These are phyloP conservation scores for Horisme vitalbata DNA, from an alignment of 2,888 invertebrate species.

Conservation along the genomic window DNA sequence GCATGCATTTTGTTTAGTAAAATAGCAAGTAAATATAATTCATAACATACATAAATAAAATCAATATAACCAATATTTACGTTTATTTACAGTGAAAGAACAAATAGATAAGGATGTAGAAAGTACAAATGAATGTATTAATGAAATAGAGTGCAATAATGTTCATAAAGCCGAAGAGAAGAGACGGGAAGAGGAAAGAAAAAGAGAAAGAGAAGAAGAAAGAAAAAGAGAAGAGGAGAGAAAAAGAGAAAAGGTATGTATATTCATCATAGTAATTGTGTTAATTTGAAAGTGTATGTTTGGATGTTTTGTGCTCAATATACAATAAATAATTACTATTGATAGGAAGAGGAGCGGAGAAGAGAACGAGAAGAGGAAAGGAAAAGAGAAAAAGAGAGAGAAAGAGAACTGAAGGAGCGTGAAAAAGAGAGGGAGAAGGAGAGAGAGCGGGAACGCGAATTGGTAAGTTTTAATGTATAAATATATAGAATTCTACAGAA, in stretches of 20 bases:
- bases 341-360: conserved; percentile 68
- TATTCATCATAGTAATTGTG: too few species aligned
- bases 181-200: conserved; percentile 69
- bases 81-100: conserved; percentile 69
- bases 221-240: conserved; percentile 50
- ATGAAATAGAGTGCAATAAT: conserved; percentile 81
- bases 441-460: conserved; percentile 68
- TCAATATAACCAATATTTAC: too few species aligned
- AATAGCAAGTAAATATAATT: too few species aligned
- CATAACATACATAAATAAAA: too few species aligned
- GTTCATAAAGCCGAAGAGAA: conserved; percentile 34
- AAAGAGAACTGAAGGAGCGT: conserved; percentile 51
- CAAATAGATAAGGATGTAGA: conserved; percentile 72
- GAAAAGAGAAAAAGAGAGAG: conserved; percentile 52
- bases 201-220: conserved; percentile 51
- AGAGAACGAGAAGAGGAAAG: conserved; percentile 50
- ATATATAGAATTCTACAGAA: background rate
- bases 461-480: conserved; percentile 28
- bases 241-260: conserved; percentile 40
- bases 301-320: too few species aligned
- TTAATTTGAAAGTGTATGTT: too few species aligned
- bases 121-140: conserved; percentile 73
- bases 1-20: too few species aligned
- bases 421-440: conserved; percentile 44
- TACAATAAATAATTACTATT: too few species aligned